A percentile compares a stretch with the other conserved stretches of the same genome.
These are phyloP conservation scores for Cecropterus lyciades DNA, from an alignment of 1,140 invertebrate species.

Conservation along the genomic window DNA sequence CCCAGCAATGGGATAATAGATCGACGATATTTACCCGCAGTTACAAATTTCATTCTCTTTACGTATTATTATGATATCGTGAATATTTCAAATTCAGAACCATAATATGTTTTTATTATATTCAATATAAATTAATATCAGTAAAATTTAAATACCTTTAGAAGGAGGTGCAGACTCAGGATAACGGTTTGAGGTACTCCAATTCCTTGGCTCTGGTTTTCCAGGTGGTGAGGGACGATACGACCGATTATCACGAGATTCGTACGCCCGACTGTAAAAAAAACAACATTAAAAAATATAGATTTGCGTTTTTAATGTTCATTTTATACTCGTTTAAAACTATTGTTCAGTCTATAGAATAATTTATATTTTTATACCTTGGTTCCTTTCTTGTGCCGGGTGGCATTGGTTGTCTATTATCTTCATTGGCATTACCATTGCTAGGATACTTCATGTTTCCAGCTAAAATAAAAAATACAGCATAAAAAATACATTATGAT, in stretches of 20 bases:
- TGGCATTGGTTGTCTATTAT: conserved; percentile 72
- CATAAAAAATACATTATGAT: too few relatives aligned
- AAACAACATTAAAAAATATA: too few relatives aligned
- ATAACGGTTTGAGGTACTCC: conserved; percentile 64
- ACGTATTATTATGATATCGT: too few relatives aligned
- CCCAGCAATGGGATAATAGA: too few relatives aligned
- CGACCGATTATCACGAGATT: conserved; percentile 62
- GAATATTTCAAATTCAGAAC: too few relatives aligned
- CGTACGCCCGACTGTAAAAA: conserved; percentile 69
- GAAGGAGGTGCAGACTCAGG: conserved; percentile 56
- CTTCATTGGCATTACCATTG: conserved; percentile 70
- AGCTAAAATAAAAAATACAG: conserved; percentile 51
- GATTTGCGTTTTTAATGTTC: too few relatives aligned
- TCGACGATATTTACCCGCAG: too few relatives aligned
- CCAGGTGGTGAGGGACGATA: conserved; percentile 67
- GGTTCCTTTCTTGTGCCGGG: conserved; percentile 78
- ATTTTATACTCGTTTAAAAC: too few relatives aligned
- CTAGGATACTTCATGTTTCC: conserved; percentile 76
- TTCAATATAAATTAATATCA: too few relatives aligned
- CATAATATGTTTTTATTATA: too few relatives aligned
- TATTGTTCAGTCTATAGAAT: too few relatives aligned
- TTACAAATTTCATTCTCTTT: too few relatives aligned
- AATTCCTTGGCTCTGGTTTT: conserved; percentile 67
- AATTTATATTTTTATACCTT: conserved; percentile 45
- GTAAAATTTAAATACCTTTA: conserved; percentile 55